Conservation (phyloP, 1,140 invertebrate species). For the Streblospio benedicti region DNA sequence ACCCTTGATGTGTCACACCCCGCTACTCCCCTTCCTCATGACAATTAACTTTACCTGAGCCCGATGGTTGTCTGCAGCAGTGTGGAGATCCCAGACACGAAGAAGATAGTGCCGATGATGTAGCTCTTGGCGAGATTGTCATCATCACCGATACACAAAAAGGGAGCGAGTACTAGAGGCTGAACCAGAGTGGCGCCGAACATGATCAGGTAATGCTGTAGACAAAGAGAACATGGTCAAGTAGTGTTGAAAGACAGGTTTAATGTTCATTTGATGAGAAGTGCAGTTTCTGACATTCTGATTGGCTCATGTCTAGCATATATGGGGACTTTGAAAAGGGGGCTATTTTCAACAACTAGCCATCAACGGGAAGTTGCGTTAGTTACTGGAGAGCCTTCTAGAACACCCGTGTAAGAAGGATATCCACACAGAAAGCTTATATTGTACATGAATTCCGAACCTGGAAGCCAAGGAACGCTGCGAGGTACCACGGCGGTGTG, state of each 20-base stretch:
- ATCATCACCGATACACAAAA: constrained; percentile 66
- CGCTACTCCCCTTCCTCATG: too few species aligned
- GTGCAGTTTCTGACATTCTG: too few species aligned
- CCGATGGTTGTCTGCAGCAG: constrained; percentile 72
- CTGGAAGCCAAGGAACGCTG: constrained; percentile 72
- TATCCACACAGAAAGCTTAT: too few species aligned
- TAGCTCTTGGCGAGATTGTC: constrained; percentile 59
- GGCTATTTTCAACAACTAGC: too few species aligned
- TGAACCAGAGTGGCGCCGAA: constrained; percentile 76
- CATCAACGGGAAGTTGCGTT: too few species aligned
- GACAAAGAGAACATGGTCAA: neutral
- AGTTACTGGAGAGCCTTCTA: too few species aligned
- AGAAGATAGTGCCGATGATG: constrained; percentile 80
- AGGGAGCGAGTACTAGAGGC: constrained; percentile 72
- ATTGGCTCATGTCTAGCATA: too few species aligned
- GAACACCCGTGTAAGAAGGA: too few species aligned
- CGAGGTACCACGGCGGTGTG: constrained; percentile 70
- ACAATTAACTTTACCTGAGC: constrained; percentile 59
- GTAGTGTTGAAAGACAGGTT: too few species aligned
- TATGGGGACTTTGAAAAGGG: too few species aligned
- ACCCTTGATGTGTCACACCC: too few species aligned
- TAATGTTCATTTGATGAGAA: too few species aligned
- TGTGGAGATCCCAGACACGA: constrained; percentile 75
- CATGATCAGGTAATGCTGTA: constrained; percentile 78
- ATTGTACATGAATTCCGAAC: constrained; percentile 51